Evolutionary conservation across 2,888 invertebrate species (phyloP), one percentile per base, ranked within the genome.

Genomic region (Tethea ocularis): DNA sequence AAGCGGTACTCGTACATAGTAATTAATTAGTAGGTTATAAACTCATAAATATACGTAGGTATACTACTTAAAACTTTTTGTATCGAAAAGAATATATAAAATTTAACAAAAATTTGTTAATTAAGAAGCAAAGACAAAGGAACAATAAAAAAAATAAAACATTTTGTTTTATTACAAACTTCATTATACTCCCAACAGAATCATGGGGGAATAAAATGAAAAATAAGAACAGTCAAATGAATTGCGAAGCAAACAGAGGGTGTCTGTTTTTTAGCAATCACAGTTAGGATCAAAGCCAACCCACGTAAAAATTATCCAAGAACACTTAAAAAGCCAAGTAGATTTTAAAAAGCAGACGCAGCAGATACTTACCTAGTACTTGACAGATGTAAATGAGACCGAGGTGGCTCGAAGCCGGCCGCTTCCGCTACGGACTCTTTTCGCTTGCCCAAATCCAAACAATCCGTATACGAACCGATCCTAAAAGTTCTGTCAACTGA

Each of bases 381-480:
- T 85, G 86, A 84, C 84, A 82, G 87, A 86, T 87, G 88, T 81
- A 86, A 89, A 89, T 86, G 85, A 87, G 87, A 81, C 77, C 79
- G 77, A 78, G n/a, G 78, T 78, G 77, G 77, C 78, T 68, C 71
- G 72, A 71, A 67, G 77, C 78, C 75, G 78, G 75, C 72, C 78
- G 82, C 77, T 80, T 81, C 74, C 76, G 75, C 77, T 79, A 72
- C 73, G 72, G 75, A 84, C 83, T 84, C 81, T 84, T 78, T 83
- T 80, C 80, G 75, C 77, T 76, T 78, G 77, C 76, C 76, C 84
- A 83, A 88, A 89, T 89, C 89, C 87, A 84, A 82, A 84, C 79
- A 88, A 86, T 85, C 85, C 82, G 80, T 81, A 75, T 76, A 77
- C 82, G 82, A 83, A 80, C 76, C 78, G 72, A 77, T 33, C 20